A percentile compares a stretch with the other conserved stretches of the same genome.
These are phyloP conservation scores for Campaea margaritaria DNA, from an alignment of 2,888 invertebrate species.

Conservation along the genomic window DNA sequence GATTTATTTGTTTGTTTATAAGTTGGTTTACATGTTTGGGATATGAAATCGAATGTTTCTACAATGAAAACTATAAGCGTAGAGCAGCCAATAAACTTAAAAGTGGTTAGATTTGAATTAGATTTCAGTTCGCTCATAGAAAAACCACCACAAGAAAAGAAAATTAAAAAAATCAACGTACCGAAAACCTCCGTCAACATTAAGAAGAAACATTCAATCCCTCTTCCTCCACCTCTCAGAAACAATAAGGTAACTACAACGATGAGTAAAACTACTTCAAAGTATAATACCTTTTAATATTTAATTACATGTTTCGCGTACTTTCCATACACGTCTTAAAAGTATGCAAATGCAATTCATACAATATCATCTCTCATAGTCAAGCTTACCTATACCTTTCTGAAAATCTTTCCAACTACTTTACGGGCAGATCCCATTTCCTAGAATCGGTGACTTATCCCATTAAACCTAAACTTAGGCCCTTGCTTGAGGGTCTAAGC, in stretches of 20 bases:
- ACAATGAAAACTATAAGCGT: slow-evolving; percentile 74
- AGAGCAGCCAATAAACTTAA: slow-evolving; percentile 73
- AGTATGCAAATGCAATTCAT: no score
- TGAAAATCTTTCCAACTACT: no score
- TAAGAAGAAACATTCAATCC: slow-evolving; percentile 58
- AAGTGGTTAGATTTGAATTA: slow-evolving; percentile 74
- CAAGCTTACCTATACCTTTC: no score
- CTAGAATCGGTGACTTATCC: no score
- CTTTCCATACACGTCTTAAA: no score
- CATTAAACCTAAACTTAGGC: no score
- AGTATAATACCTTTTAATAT: no score
- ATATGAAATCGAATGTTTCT: neutral
- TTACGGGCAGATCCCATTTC: no score
- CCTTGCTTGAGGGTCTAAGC: no score
- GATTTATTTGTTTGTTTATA: slow-evolving; percentile 16
- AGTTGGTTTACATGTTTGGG: neutral
- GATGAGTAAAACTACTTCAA: no score
- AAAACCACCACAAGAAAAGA: slow-evolving; percentile 52
- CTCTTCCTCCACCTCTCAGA: slow-evolving; percentile 62
- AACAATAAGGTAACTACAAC: slow-evolving; percentile 61
- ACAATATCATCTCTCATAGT: no score
- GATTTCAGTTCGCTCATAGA: slow-evolving; percentile 65
- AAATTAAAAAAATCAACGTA: slow-evolving; percentile 62
- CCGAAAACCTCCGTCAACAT: slow-evolving; percentile 60
- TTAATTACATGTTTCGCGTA: no score